Percentiles rank a stretch among this genome's conserved stretches.
Evolutionary conservation across 2,888 invertebrate genomes (phyloP).

Genomic region (Chrysolina oricalcia): DNA sequence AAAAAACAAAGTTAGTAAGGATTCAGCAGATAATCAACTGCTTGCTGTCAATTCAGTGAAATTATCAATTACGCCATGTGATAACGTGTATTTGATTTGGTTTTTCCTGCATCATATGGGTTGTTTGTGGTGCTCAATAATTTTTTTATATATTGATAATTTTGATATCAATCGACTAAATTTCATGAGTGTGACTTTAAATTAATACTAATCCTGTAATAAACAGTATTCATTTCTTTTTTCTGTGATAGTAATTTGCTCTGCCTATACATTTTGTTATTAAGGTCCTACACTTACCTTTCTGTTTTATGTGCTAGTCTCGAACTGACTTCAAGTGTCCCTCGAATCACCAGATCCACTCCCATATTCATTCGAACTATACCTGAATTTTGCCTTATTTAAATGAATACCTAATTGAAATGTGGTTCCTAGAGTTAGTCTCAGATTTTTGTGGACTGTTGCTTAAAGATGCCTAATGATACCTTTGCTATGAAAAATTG

Average conservation of each 20-base stretch:
- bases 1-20: neutral
- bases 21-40: neutral
- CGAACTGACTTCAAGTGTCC: neutral
- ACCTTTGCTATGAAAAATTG: constrained; percentile 2
- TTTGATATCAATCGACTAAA: neutral
- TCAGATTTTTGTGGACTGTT: constrained; percentile 10
- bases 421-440: constrained; percentile 11
- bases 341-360: neutral
- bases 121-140: constrained; percentile 2
- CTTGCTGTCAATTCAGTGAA: constrained; percentile 2
- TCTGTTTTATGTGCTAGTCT: constrained; percentile 1
- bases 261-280: neutral
- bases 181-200: neutral
- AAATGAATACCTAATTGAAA: neutral
- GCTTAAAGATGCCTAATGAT: neutral
- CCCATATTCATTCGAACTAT: too few species aligned
- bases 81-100: constrained; percentile 7
- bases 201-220: constrained; percentile 5
- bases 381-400: too few species aligned
- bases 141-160: constrained; percentile 7
- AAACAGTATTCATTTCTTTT: constrained; percentile 19
- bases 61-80: constrained; percentile 7
- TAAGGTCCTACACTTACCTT: constrained; percentile 6
- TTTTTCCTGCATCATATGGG: constrained; percentile 1
- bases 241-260: constrained; percentile 16